phyloP scores from a whole-genome alignment of 1,140 invertebrate genomes.

The Sinonovacula constricta region DNA sequence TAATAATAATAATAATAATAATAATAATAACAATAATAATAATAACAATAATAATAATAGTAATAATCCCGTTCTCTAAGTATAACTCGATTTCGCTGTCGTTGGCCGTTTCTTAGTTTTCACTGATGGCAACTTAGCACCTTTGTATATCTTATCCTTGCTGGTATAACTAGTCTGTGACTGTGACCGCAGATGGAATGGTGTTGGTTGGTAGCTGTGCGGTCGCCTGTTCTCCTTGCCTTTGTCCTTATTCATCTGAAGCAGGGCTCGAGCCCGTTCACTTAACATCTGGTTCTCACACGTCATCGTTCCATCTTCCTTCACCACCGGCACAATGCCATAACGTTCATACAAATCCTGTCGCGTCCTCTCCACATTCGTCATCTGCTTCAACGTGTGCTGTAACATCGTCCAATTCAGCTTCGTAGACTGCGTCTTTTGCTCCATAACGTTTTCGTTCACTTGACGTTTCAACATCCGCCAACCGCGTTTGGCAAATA shows the following conservation, averaged over 20 bases:
- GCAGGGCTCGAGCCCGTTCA: conserved; percentile 52
- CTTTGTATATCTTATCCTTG: neutral
- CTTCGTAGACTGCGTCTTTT: conserved; percentile 46
- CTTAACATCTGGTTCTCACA: conserved; percentile 66
- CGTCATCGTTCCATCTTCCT: conserved; percentile 52
- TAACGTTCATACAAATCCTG: conserved; percentile 65
- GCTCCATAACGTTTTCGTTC: conserved; percentile 50
- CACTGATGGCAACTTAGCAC: conserved; percentile 24
- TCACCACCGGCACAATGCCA: conserved; percentile 57
- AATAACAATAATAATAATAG: too few species aligned
- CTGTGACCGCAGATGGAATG: conserved; percentile 15
- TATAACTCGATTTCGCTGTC: conserved; percentile 34
- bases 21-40: too few species aligned
- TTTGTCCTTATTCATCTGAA: too few species aligned
- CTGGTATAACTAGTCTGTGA: conserved; percentile 4
- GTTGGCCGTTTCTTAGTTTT: neutral
- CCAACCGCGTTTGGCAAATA: conserved; percentile 62
- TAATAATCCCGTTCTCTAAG: too few species aligned
- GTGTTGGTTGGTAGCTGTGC: conserved; percentile 29
- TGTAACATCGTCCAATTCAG: conserved; percentile 59
- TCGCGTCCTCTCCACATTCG: conserved; percentile 53
- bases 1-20: too few species aligned
- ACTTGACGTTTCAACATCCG: conserved; percentile 55
- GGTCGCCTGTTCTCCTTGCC: conserved; percentile 27
- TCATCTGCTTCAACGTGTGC: conserved; percentile 56